Evolutionary conservation across 2,797 vertebrate species (phyloP).

Genomic region (Linurgus olivaceus): DNA sequence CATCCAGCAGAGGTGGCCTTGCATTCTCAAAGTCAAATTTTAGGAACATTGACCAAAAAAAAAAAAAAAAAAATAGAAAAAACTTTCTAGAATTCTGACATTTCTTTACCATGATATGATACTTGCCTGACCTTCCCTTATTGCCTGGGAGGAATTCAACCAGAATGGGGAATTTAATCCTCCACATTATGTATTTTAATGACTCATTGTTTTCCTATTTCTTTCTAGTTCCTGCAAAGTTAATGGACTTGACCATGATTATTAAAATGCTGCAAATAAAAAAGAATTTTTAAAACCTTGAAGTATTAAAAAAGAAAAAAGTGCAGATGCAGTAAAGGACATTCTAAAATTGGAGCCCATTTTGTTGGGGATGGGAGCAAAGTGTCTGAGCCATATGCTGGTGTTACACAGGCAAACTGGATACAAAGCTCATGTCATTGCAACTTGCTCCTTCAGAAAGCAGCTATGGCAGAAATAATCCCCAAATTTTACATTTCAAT

Average conservation of each 20-base stretch:
- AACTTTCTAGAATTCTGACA: background rate
- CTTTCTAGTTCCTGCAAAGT: background rate
- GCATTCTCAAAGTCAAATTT: background rate
- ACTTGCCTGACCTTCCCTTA: background rate
- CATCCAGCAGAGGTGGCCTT: background rate
- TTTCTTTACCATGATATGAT: background rate
- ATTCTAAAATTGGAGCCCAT: conserved; percentile 29
- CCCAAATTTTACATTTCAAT: background rate
- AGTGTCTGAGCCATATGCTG: conserved; percentile 18
- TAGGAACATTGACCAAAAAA: background rate
- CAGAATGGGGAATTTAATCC: background rate
- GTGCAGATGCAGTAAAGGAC: background rate
- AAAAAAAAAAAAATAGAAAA: background rate
- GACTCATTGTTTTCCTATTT: conserved; percentile 21
- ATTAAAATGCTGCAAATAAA: background rate
- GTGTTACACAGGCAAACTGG: background rate
- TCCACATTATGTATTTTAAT: conserved; percentile 3
- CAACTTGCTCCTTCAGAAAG: background rate
- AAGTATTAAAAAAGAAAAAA: background rate
- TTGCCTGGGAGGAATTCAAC: background rate
- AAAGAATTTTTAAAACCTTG: background rate
- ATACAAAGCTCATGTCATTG: background rate
- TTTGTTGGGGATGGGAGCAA: conserved; percentile 4
- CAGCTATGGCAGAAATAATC: background rate
- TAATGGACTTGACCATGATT: background rate